phyloP scores from a whole-genome alignment of 2,888 invertebrate genomes.

The Nycteola revayana region DNA sequence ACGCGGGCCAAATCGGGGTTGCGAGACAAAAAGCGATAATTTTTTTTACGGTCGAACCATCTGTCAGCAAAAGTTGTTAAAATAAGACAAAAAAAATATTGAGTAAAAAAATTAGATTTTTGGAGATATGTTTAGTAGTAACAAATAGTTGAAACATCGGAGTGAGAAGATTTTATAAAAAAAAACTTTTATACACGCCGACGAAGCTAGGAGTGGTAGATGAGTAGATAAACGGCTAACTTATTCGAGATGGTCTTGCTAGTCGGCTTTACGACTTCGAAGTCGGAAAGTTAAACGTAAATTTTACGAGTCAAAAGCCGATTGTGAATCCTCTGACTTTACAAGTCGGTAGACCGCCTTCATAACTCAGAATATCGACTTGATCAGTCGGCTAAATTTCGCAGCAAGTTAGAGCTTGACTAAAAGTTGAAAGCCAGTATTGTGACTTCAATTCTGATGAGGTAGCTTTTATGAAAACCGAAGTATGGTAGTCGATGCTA shows the following conservation, averaged over 20 bases:
- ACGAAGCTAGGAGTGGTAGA: conserved; percentile 27
- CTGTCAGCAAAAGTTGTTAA: conserved; percentile 58
- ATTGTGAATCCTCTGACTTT: no score
- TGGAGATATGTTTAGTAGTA: conserved; percentile 79
- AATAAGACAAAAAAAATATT: conserved; percentile 53
- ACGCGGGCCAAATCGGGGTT: conserved; percentile 75
- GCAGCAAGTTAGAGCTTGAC: conserved; percentile 20
- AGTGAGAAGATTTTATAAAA: conserved; percentile 38
- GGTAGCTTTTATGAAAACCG: conserved; percentile 17
- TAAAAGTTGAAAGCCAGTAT: conserved; percentile 14
- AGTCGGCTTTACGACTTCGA: conserved; percentile 29
- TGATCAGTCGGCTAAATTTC: conserved; percentile 1
- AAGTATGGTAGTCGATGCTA: conserved; percentile 16
- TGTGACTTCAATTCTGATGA: conserved; percentile 13
- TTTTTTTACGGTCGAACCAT: conserved; percentile 55
- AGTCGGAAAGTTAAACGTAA: conserved; percentile 25
- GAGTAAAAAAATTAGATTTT: conserved; percentile 73
- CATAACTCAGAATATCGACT: conserved; percentile 18
- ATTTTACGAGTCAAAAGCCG: conserved; percentile 13
- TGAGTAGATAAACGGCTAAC: conserved; percentile 21
- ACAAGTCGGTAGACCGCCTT: conserved; percentile 11
- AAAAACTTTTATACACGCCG: conserved; percentile 38
- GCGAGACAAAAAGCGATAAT: conserved; percentile 42
- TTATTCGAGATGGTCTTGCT: conserved; percentile 28
- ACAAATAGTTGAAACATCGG: conserved; percentile 41